Evolutionary conservation across 23 tunicate species (phyloP), one percentile per base, ranked within the genome.

Genomic region (Aplidium turbinatum): DNA sequence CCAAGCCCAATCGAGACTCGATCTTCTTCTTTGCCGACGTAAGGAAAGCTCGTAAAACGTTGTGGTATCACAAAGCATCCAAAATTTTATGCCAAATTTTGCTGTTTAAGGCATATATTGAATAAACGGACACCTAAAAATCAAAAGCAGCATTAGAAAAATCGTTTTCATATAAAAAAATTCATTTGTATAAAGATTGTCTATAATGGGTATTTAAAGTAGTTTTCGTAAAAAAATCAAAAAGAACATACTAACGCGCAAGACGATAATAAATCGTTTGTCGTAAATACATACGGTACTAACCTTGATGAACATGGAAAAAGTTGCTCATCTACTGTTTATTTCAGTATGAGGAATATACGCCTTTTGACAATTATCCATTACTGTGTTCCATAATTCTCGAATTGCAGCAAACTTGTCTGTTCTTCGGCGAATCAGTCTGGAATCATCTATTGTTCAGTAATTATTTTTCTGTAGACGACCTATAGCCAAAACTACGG

Each of bases 331-430:
- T 70, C 76, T 1, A 70, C 7, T 70, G 58, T 70, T n/a, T 25
- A 47, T 45, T 46, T 27, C 36, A 16, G 76, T 39, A 48, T 70
- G 35, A 47, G 76, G 76, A 70, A 70, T 46, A 70, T 47, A 70
- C 22, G 76, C 47, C 58, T 70, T 70, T 26, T 70, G 76, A 35
- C 76, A 47, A 30, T 70, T 70, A 28, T 46, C 34, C 76, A 70
- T 46, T 26, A 47, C 58, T 47, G 58, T 21, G 36, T 70, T 47
- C 58, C 76, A 70, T 30, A 70, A 70, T 47, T 70, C 35, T 48
- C 76, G 35, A 70, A 70, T 70, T 20, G 76, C 76, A 47, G 76
- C 76, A 70, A 70, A 48, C 76, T 70, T 70, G 35, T 47, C 76
- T 25, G 58, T 70, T 9, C 36, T 26, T 70, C 76, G 76, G 35